Evolutionary conservation across 2,797 vertebrate genomes (phyloP).

Genomic region (Tarsius wallacei): DNA sequence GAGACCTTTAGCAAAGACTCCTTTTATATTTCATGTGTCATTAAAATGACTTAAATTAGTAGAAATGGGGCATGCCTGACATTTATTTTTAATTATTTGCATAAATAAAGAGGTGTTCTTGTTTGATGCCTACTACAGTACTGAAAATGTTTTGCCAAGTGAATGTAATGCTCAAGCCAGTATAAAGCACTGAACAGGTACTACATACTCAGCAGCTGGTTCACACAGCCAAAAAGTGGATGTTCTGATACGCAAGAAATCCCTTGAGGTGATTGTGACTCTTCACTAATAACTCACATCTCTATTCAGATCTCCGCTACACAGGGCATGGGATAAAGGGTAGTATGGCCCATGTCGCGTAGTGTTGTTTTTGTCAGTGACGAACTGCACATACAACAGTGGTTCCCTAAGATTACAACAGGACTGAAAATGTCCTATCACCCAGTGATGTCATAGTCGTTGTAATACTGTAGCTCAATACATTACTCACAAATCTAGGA

Average conservation of each 20-base stretch:
- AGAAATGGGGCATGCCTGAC: constrained; percentile 82
- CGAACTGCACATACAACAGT: not conserved
- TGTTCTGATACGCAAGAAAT: not conserved
- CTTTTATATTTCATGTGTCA: constrained; percentile 87
- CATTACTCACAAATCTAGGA: not conserved
- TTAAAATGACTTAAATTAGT: constrained; percentile 87
- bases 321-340: not conserved
- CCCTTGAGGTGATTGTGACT: not conserved
- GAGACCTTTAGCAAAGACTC: constrained; percentile 86
- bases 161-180: constrained; percentile 56
- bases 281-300: not conserved
- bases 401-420: not conserved
- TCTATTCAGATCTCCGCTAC: not conserved
- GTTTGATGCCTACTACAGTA: constrained; percentile 82
- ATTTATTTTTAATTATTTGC: constrained; percentile 90
- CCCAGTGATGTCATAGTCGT: not conserved
- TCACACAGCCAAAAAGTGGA: not conserved
- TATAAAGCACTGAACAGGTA: constrained; percentile 42
- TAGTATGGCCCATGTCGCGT: not conserved
- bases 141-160: constrained; percentile 83
- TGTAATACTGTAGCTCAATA: not conserved
- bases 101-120: constrained; percentile 86
- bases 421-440: not conserved
- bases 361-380: not conserved
- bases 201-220: not conserved